These are phyloP conservation scores for Falco berigora DNA, from an alignment of 2,797 vertebrate species.

Conservation along the genomic window DNA sequence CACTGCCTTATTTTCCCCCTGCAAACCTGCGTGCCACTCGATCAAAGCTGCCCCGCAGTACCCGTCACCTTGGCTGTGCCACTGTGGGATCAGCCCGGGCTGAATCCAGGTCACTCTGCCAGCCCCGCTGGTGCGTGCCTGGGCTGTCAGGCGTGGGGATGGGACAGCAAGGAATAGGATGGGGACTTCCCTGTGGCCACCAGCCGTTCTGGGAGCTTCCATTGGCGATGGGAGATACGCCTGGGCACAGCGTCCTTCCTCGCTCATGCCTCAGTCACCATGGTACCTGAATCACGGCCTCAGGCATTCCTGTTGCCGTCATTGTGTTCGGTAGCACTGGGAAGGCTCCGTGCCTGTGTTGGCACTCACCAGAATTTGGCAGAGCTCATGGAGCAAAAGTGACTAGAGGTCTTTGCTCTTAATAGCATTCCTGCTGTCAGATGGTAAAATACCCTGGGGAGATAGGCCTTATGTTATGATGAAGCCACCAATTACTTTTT, in stretches of 20 bases:
- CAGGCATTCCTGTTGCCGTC: neutral
- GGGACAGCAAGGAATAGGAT: fast-evolving
- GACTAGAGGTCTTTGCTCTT: neutral
- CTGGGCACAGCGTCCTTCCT: fast-evolving
- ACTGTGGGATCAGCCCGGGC: neutral
- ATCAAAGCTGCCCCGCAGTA: neutral
- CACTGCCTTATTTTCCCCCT: neutral
- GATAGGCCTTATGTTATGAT: neutral
- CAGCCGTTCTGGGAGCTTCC: fast-evolving
- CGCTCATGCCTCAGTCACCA: neutral
- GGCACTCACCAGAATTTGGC: neutral
- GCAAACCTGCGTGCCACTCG: fast-evolving
- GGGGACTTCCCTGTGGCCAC: neutral
- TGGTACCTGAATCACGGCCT: neutral
- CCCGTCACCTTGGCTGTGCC: neutral
- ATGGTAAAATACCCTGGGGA: neutral
- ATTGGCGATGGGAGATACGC: neutral
- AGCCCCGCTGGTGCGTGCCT: neutral
- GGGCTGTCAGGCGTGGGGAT: neutral
- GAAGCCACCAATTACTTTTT: neutral
- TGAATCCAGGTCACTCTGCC: neutral
- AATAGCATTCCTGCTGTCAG: neutral
- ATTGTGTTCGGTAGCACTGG: neutral
- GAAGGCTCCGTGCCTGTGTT: neutral
- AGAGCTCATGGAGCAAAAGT: neutral